Conservation (phyloP, 2,888 invertebrate genomes). For the Trissolcus brochymenae region DNA sequence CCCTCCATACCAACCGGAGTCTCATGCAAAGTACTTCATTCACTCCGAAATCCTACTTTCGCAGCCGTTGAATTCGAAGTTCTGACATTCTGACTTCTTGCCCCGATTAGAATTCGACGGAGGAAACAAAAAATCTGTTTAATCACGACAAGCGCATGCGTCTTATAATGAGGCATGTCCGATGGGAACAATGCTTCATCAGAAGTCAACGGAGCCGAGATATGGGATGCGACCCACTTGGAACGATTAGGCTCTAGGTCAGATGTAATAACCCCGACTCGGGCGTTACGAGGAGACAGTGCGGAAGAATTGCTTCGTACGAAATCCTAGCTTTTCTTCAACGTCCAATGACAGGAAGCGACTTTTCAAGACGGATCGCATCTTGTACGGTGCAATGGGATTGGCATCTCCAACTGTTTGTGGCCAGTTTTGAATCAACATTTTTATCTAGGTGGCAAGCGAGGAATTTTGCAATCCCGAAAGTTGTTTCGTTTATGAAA, state of each 20-base stretch:
- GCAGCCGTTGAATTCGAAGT: slow-evolving; percentile 14
- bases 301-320: neutral
- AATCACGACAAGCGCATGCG: slow-evolving; percentile 13
- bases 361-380: neutral
- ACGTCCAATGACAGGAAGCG: neutral
- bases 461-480: too few relatives aligned
- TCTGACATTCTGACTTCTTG: slow-evolving; percentile 32
- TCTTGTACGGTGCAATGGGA: neutral
- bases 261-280: slow-evolving; percentile 10
- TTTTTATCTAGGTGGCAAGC: neutral
- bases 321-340: neutral
- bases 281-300: neutral
- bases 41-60: slow-evolving; percentile 22
- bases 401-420: neutral
- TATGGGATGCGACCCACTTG: slow-evolving; percentile 18
- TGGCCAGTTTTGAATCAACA: neutral
- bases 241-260: slow-evolving; percentile 13
- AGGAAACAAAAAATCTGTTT: slow-evolving; percentile 11
- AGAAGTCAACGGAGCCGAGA: slow-evolving; percentile 25
- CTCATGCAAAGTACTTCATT: slow-evolving; percentile 49
- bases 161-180: slow-evolving; percentile 33
- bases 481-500: too few relatives aligned
- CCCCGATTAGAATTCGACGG: slow-evolving; percentile 19
- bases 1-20: slow-evolving; percentile 28
- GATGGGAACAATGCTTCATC: slow-evolving; percentile 39